phyloP scores from a whole-genome alignment of 2,797 vertebrate genomes.

The Poeciliopsis turneri region DNA sequence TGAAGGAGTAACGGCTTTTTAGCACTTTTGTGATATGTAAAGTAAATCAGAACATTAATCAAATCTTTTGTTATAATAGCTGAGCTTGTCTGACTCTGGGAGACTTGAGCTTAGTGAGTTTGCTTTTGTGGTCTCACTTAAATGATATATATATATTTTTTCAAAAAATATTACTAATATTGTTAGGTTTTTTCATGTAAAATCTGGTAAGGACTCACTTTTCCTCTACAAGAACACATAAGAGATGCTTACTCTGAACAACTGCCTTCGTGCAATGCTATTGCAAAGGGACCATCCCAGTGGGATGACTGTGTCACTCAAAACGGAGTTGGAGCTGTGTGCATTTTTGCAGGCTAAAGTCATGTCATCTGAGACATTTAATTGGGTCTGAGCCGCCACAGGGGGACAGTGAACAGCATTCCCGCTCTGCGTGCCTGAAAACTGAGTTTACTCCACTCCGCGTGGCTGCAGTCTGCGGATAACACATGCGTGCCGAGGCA shows the following conservation, averaged over 20 bases:
- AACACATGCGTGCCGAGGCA: constrained; percentile 45
- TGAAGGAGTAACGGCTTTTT: neutral
- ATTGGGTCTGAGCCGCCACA: constrained; percentile 87
- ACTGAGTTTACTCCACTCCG: constrained; percentile 72
- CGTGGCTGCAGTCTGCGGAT: constrained; percentile 51
- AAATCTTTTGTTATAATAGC: no score
- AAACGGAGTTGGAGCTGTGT: constrained; percentile 82
- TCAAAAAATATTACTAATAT: neutral
- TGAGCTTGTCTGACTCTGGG: no score
- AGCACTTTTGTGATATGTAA: no score
- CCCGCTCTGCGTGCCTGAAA: constrained; percentile 80
- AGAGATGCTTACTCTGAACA: constrained; percentile 64
- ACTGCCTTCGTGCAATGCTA: constrained; percentile 74
- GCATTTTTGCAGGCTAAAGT: constrained; percentile 95
- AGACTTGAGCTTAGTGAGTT: no score
- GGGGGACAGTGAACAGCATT: constrained; percentile 88
- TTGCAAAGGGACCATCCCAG: constrained; percentile 56
- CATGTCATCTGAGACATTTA: constrained; percentile 94
- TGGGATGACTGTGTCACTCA: constrained; percentile 84
- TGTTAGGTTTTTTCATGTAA: neutral
- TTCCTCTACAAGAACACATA: constrained; percentile 34
- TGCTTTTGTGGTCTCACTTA: no score
- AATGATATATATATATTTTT: no score
- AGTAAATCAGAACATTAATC: no score
- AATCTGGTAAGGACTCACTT: constrained; percentile 22